Percentiles rank a stretch among this genome's conserved stretches.
phyloP scores from a whole-genome alignment of 2,113 vertebrate species.

The Myotis yumanensis region DNA sequence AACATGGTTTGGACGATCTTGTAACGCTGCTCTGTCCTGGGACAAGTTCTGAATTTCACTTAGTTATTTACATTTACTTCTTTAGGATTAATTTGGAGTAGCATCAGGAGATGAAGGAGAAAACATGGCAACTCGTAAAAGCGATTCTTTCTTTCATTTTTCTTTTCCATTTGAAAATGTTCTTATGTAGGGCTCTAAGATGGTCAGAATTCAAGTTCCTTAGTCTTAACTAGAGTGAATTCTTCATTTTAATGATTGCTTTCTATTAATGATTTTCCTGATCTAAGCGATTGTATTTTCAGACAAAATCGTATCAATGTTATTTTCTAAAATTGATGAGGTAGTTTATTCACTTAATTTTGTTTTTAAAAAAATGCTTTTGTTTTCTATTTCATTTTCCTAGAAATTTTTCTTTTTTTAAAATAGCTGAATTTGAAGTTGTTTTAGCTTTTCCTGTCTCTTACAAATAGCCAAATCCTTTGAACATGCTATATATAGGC shows the following conservation, averaged over 20 bases:
- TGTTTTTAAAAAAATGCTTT: conserved; percentile 12
- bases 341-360: conserved; percentile 45
- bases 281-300: conserved; percentile 12
- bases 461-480: conserved; percentile 17
- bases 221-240: not conserved
- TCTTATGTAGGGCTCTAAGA: not conserved
- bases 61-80: conserved; percentile 15
- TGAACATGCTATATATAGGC: not conserved
- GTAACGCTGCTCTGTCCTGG: not conserved
- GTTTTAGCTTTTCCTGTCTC: not conserved
- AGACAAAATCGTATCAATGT: not conserved
- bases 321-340: conserved; percentile 40
- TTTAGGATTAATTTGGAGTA: not conserved
- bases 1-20: not conserved
- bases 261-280: conserved; percentile 15
- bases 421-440: not conserved
- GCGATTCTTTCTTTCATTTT: not conserved
- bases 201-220: conserved; percentile 12
- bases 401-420: not conserved
- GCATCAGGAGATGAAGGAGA: not conserved
- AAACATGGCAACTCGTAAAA: not conserved
- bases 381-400: not conserved
- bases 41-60: not conserved
- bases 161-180: not conserved
- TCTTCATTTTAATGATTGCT: not conserved